These are phyloP conservation scores for Drosophila ogumai DNA, from an alignment of 1,140 invertebrate species.

Conservation along the genomic window DNA sequence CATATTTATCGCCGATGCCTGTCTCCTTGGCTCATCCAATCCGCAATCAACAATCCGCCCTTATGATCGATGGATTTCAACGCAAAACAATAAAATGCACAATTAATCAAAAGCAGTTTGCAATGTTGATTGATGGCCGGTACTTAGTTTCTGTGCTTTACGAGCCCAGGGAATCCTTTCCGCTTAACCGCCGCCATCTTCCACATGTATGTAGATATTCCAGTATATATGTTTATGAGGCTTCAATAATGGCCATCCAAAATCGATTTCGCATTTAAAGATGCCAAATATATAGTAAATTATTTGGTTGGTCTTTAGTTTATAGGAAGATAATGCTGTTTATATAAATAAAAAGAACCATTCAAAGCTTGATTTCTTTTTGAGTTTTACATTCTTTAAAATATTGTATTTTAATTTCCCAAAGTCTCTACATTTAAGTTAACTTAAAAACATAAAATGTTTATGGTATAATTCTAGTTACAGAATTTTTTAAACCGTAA, in stretches of 20 bases:
- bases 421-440: too few species aligned
- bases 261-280: background rate
- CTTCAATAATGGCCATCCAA: background rate
- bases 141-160: conserved; percentile 60
- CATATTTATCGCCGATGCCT: conserved; percentile 44
- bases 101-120: conserved; percentile 77
- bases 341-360: too few species aligned
- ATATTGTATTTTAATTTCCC: too few species aligned
- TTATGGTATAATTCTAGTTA: too few species aligned
- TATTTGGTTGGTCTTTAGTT: background rate
- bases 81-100: conserved; percentile 80
- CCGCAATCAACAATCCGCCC: conserved; percentile 7
- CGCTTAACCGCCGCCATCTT: conserved; percentile 21
- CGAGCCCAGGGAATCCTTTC: conserved; percentile 45
- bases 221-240: background rate
- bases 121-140: conserved; percentile 73
- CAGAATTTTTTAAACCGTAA: background rate
- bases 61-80: conserved; percentile 73
- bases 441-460: too few species aligned
- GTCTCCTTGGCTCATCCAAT: conserved; percentile 18
- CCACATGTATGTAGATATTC: background rate
- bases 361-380: too few species aligned
- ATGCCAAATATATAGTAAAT: background rate
- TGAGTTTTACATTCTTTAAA: too few species aligned
- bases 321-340: background rate